Percentiles rank a stretch among this genome's conserved stretches.
phyloP scores from a whole-genome alignment of 2,113 vertebrate species.

The Chaetura pelagica region DNA sequence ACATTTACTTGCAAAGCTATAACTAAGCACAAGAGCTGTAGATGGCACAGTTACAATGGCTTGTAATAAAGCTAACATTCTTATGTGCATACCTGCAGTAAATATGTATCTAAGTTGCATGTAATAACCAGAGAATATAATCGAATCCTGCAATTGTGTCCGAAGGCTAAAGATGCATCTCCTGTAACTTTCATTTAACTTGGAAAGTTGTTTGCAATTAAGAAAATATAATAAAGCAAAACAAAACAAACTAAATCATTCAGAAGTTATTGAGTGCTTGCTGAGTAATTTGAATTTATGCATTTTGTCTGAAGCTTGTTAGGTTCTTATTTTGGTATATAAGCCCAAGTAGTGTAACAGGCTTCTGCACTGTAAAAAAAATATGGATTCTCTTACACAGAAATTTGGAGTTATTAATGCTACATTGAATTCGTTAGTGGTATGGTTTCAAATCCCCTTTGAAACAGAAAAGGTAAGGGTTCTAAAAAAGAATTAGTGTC shows the following conservation, averaged over 20 bases:
- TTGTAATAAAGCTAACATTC: background rate
- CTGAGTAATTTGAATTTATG: background rate
- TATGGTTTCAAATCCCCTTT: background rate
- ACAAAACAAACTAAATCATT: background rate
- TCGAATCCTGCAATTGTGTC: background rate
- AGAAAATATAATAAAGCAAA: background rate
- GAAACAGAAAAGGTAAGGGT: background rate
- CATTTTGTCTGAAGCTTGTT: background rate
- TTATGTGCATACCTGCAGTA: background rate
- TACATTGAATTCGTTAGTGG: background rate
- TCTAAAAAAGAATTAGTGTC: background rate
- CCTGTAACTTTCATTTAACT: background rate
- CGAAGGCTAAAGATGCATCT: background rate
- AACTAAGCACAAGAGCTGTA: background rate
- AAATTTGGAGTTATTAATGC: background rate
- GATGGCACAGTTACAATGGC: background rate
- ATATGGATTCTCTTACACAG: background rate
- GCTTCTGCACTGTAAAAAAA: background rate
- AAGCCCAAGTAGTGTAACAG: background rate
- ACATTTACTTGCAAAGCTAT: background rate
- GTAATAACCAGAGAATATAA: background rate
- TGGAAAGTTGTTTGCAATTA: background rate
- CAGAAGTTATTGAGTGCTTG: background rate
- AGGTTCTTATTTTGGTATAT: background rate
- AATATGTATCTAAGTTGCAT: background rate